phyloP scores from a whole-genome alignment of 2,888 invertebrate genomes.

The Melanchra persicariae region DNA sequence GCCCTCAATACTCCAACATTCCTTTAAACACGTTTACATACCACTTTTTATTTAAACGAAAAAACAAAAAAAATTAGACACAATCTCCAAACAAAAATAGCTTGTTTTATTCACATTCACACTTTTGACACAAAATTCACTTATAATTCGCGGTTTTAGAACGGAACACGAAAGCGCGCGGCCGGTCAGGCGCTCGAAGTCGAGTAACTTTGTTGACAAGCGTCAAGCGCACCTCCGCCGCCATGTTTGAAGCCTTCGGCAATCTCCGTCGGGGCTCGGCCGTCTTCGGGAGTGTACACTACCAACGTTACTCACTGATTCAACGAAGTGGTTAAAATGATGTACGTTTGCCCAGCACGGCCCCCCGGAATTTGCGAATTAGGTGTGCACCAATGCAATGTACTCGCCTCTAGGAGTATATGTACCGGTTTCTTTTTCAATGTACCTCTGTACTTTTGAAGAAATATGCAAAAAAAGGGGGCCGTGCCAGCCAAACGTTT shows the following conservation, averaged over 20 bases:
- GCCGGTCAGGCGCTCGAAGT: constrained; percentile 75
- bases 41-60: constrained; percentile 65
- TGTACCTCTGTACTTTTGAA: too few species aligned
- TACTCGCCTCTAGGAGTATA: too few species aligned
- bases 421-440: too few species aligned
- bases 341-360: too few species aligned
- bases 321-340: constrained; percentile 59
- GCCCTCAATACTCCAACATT: constrained; percentile 74
- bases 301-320: constrained; percentile 62
- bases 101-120: constrained; percentile 74
- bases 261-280: constrained; percentile 77
- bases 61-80: constrained; percentile 59
- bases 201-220: constrained; percentile 89
- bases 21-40: constrained; percentile 68
- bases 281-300: constrained; percentile 68
- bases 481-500: too few species aligned
- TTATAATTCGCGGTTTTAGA: constrained; percentile 69
- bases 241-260: constrained; percentile 86
- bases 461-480: too few species aligned
- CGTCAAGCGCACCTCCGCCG: constrained; percentile 80
- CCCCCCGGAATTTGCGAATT: too few species aligned
- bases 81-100: constrained; percentile 55
- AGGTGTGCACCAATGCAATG: too few species aligned
- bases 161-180: constrained; percentile 75
- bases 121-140: constrained; percentile 70